Evolutionary conservation across 2,113 vertebrate genomes (phyloP).

Genomic region (Oncorhynchus kisutch): DNA sequence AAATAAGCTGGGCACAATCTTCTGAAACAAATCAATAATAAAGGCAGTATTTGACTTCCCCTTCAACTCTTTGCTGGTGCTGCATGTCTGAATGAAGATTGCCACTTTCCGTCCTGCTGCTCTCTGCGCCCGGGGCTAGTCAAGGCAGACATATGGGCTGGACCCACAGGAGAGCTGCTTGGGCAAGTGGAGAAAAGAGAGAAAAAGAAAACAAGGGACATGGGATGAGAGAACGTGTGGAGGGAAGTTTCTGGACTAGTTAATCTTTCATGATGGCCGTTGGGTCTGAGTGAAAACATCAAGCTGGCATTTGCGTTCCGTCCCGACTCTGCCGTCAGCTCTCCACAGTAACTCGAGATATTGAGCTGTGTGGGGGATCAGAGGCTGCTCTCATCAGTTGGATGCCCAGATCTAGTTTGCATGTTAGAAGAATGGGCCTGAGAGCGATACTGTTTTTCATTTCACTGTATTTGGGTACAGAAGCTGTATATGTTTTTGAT

Average conservation of each 20-base stretch:
- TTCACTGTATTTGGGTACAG: no score
- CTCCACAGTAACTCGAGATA: neutral
- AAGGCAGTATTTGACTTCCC: neutral
- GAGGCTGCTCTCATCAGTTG: neutral
- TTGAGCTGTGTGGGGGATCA: neutral
- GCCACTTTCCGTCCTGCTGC: neutral
- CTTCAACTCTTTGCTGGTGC: no score
- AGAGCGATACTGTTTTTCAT: no score
- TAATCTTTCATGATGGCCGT: slow-evolving; percentile 11
- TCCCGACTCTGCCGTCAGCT: neutral
- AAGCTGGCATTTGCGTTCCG: neutral
- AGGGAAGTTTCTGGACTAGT: neutral
- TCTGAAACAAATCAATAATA: neutral
- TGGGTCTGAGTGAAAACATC: slow-evolving; percentile 1
- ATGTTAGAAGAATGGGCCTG: no score
- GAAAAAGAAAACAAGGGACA: neutral
- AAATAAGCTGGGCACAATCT: neutral
- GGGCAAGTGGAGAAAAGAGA: neutral
- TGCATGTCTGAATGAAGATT: neutral
- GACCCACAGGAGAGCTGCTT: slow-evolving; percentile 6
- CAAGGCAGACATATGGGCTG: slow-evolving; percentile 34
- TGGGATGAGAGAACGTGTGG: neutral
- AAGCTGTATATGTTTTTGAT: no score
- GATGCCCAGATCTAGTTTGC: neutral
- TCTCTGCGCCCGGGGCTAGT: slow-evolving; percentile 16